Evolutionary conservation across 2,113 vertebrate species (phyloP).

Genomic region (Aegithalos caudatus): DNA sequence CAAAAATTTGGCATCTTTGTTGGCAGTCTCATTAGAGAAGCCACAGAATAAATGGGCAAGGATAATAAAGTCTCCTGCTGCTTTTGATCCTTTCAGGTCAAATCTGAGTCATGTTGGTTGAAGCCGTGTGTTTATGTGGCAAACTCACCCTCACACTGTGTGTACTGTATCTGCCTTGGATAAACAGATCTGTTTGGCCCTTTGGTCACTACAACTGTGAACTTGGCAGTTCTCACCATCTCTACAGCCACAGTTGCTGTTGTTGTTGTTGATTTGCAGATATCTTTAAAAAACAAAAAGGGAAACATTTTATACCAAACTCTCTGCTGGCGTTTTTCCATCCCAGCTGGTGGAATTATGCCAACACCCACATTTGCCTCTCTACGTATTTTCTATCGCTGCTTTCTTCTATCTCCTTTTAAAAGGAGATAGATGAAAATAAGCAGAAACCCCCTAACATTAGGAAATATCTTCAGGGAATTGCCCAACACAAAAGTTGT

Average conservation of each 20-base stretch:
- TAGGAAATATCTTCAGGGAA: neutral
- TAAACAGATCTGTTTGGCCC: constrained; percentile 42
- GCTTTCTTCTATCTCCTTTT: neutral
- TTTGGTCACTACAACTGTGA: constrained; percentile 13
- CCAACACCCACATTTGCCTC: constrained; percentile 7
- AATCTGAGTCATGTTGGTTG: constrained; percentile 38
- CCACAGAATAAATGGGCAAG: constrained; percentile 64
- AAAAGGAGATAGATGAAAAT: neutral
- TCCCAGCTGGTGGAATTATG: neutral
- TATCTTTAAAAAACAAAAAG: constrained; percentile 19
- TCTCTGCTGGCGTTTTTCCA: neutral
- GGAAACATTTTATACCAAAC: neutral
- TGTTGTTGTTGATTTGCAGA: constrained; percentile 32
- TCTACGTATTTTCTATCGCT: neutral
- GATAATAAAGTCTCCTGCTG: constrained; percentile 65
- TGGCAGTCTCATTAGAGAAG: constrained; percentile 68
- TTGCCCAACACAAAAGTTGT: neutral
- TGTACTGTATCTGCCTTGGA: neutral
- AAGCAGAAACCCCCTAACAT: neutral
- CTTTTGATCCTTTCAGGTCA: constrained; percentile 58
- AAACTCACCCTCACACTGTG: neutral
- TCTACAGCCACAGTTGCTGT: neutral
- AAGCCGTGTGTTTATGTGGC: constrained; percentile 7
- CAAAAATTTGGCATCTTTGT: constrained; percentile 71
- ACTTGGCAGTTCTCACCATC: neutral